Conservation (phyloP, 2,888 invertebrate species). For the Flabesymbios commensalis region DNA sequence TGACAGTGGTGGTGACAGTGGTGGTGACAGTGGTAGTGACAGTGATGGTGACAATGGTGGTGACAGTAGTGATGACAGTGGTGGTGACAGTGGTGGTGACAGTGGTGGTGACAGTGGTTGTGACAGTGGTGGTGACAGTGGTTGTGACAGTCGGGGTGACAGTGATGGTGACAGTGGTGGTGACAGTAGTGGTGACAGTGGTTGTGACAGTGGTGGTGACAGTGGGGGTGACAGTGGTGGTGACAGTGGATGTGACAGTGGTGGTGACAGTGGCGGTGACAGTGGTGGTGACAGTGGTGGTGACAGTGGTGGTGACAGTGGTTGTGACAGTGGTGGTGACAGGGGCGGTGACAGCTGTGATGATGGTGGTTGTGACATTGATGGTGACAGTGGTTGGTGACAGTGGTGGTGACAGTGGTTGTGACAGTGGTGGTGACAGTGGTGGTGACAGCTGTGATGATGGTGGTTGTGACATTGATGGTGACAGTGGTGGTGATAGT, state of each 20-base stretch:
- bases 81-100: neutral
- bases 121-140: neutral
- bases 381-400: neutral
- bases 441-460: neutral
- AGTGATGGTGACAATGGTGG: neutral
- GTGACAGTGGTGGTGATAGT: neutral
- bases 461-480: neutral
- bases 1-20: neutral
- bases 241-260: slow-evolving; percentile 3
- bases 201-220: slow-evolving; percentile 1
- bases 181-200: neutral
- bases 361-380: slow-evolving; percentile 4
- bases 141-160: neutral
- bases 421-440: neutral
- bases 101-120: neutral
- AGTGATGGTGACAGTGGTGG: neutral
- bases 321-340: neutral
- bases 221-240: neutral
- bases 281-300: neutral
- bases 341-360: neutral
- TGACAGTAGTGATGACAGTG: neutral
- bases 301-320: neutral
- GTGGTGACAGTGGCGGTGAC: neutral
- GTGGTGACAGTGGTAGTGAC: neutral
- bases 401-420: neutral